Conservation (phyloP, 1,140 invertebrate genomes). For the Leptoteleia sp. region DNA sequence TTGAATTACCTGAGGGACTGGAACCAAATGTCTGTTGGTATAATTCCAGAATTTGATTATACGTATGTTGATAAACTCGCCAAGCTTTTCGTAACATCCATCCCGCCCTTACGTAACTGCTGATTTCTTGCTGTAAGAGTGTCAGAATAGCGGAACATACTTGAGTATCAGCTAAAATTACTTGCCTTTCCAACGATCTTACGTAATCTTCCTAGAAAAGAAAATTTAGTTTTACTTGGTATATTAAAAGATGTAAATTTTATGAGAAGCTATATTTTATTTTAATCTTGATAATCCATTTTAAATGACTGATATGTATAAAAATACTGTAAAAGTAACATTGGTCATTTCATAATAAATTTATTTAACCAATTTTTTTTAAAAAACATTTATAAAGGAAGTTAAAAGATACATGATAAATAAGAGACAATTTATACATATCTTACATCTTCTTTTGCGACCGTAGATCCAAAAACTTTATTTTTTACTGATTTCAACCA, state of each 20-base stretch:
- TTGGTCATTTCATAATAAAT: too few species aligned
- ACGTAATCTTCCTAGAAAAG: constrained; percentile 48
- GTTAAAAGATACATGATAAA: too few species aligned
- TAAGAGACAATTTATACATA: background rate
- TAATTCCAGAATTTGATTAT: constrained; percentile 83
- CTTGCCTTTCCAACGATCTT: constrained; percentile 83
- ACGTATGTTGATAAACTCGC: constrained; percentile 87
- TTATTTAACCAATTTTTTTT: too few species aligned
- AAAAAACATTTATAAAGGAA: too few species aligned
- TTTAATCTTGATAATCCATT: too few species aligned
- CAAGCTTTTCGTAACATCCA: constrained; percentile 88
- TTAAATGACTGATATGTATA: too few species aligned
- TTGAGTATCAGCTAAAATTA: constrained; percentile 86
- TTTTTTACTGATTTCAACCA: constrained; percentile 83
- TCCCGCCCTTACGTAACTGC: constrained; percentile 86
- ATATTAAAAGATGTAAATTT: too few species aligned
- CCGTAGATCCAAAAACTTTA: constrained; percentile 78
- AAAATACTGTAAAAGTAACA: too few species aligned
- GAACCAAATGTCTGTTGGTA: constrained; percentile 79
- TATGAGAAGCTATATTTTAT: too few species aligned
- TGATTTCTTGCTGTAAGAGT: constrained; percentile 85
- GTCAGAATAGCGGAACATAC: constrained; percentile 85
- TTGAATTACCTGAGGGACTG: constrained; percentile 70
- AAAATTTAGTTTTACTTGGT: too few species aligned
- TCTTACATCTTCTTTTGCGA: constrained; percentile 71